Base-by-base conservation (phyloP, 2,113 vertebrate genomes). In the Hippocampus comes region DNA sequence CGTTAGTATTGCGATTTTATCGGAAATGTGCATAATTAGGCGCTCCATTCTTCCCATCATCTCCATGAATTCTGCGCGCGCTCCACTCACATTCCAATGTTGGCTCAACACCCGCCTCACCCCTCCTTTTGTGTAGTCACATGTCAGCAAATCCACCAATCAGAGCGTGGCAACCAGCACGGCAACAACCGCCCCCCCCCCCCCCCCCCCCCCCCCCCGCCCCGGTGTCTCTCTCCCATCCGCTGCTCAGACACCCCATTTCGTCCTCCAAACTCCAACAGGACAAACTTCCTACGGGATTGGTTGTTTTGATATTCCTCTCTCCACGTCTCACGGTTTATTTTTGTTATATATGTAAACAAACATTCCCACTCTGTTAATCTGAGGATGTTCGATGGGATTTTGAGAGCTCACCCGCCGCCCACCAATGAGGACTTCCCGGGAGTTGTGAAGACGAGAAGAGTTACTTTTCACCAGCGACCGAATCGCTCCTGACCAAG, bases 61-160 rank as follows among this genome's bases (percentile, higher is more conserved):
- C 82, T 75, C 78, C 70, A 71, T 82, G 49, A 79, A 86, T 65
- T 64, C 41, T 77, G 83, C 87, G 87, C 82, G 85, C 84, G 76
- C 78, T 80, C 73, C 71, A 69, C 87, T 21, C 46, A 73, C 87
- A 89, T 91, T 91, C 87, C 89, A 81, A 46, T 68, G 59, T 60
- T 77, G 72, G 79, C 85, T 89, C 87, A 87, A 74, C 88, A 68
- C 73, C 60, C 51, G 67, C 17, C 70, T 71, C 60, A 34, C 51
- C 68, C 71, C 67, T 0, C 15, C 71, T 49, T 71, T 71, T 79
- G 55, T 51, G 5, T 14, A 17, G 25, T 88, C 88, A 90, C 87
- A 34, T 90, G 89, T 72, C 42, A 18, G 14, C 0, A 0, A 9
- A 1, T 27, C 17, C 3, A 53, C 92, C 91, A 92, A 92, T 91